phyloP scores from a whole-genome alignment of 2,888 invertebrate genomes.

The Deroplatys truncata region DNA sequence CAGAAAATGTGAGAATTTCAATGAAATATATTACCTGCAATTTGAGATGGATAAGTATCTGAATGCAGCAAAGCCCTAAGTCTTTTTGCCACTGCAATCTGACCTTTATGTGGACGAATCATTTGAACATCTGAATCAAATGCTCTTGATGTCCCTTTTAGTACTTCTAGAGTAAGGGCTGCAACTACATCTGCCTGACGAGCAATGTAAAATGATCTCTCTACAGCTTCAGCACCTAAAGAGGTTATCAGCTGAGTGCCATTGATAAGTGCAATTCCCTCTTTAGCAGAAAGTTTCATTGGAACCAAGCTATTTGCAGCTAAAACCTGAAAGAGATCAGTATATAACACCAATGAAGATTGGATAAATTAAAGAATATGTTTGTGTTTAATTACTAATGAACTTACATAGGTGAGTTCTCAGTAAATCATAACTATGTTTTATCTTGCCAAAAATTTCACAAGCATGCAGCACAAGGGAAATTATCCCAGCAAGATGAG shows the following conservation, averaged over 20 bases:
- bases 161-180: constrained; percentile 58
- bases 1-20: no score
- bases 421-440: no score
- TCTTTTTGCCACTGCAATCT: constrained; percentile 54
- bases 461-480: no score
- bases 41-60: constrained; percentile 58
- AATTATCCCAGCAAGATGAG: no score
- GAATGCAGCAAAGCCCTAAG: constrained; percentile 58
- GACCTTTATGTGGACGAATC: constrained; percentile 60
- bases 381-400: not conserved
- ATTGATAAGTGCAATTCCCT: constrained; percentile 62
- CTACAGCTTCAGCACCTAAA: constrained; percentile 59
- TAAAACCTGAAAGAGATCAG: constrained; percentile 43
- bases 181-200: constrained; percentile 62
- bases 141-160: constrained; percentile 60
- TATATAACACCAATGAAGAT: not conserved
- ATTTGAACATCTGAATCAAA: constrained; percentile 61
- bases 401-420: not conserved
- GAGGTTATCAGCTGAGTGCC: constrained; percentile 65
- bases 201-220: constrained; percentile 54
- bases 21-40: constrained; percentile 48
- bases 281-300: constrained; percentile 56
- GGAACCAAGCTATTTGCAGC: constrained; percentile 54
- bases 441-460: no score
- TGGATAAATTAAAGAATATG: not conserved